phyloP scores from a whole-genome alignment of 2,888 invertebrate species.

The Nomada hirtipes region DNA sequence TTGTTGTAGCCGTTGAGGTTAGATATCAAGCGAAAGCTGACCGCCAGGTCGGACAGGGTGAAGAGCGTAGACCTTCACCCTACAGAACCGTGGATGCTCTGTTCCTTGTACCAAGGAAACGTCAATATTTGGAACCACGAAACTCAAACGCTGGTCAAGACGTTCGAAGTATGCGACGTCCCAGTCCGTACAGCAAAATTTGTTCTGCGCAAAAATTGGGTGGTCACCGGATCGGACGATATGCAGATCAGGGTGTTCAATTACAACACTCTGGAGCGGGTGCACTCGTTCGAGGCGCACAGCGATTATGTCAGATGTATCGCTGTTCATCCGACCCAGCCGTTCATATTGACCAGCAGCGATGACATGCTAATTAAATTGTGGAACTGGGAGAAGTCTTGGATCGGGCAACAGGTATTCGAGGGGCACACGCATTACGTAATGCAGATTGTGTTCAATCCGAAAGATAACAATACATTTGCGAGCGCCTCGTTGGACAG shows the following conservation, averaged over 20 bases:
- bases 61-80: conserved; percentile 99
- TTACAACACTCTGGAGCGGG: conserved; percentile 98
- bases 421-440: conserved; percentile 99
- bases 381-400: conserved; percentile 99
- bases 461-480: conserved; percentile 99
- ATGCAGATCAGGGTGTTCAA: conserved; percentile 98
- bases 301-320: conserved; percentile 99
- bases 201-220: conserved; percentile 99
- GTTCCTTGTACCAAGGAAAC: conserved; percentile 99
- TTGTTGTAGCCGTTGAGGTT: conserved; percentile 93
- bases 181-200: conserved; percentile 98
- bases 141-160: conserved; percentile 94
- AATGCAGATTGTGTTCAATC: conserved; percentile 99
- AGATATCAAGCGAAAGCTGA: conserved; percentile 98
- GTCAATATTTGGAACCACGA: conserved; percentile 99
- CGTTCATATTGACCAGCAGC: conserved; percentile 97
- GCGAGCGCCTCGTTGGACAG: conserved; percentile 99
- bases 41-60: conserved; percentile 98
- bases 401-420: conserved; percentile 99
- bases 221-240: conserved; percentile 98
- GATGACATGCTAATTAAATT: conserved; percentile 99
- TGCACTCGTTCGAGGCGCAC: conserved; percentile 98
- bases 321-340: conserved; percentile 98
- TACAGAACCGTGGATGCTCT: conserved; percentile 99
- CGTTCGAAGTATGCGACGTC: conserved; percentile 97